These are phyloP conservation scores for Prietella phreatophila DNA, from an alignment of 2,113 vertebrate species.

Conservation along the genomic window DNA sequence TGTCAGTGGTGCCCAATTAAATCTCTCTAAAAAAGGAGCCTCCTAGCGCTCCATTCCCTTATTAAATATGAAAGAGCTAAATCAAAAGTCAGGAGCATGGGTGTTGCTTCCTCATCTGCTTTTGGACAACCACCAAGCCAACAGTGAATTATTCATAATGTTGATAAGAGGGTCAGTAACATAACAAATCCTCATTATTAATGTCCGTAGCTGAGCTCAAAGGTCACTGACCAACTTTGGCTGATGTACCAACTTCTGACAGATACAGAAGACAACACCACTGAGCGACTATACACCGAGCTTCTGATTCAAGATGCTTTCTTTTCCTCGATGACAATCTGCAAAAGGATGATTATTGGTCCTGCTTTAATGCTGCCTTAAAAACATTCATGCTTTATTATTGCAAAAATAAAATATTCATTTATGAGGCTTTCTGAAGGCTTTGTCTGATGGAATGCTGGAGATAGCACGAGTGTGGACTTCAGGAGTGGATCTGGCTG, in stretches of 20 bases:
- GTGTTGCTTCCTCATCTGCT: slow-evolving; percentile 63
- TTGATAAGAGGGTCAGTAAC: slow-evolving; percentile 73
- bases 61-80: slow-evolving; percentile 79
- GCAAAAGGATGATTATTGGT: slow-evolving; percentile 4
- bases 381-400: background rate
- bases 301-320: slow-evolving; percentile 45
- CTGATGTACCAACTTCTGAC: slow-evolving; percentile 55
- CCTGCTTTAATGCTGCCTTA: background rate
- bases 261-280: slow-evolving; percentile 57
- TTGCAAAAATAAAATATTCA: background rate
- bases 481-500: background rate
- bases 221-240: slow-evolving; percentile 68
- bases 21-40: slow-evolving; percentile 71
- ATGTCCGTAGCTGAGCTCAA: slow-evolving; percentile 68
- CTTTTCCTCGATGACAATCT: background rate
- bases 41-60: slow-evolving; percentile 69
- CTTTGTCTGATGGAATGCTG: background rate
- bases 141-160: slow-evolving; percentile 74
- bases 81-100: slow-evolving; percentile 70
- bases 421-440: background rate
- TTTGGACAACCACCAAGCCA: slow-evolving; percentile 61
- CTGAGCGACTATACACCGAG: slow-evolving; percentile 66
- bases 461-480: too few species aligned
- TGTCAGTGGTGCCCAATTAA: slow-evolving; percentile 79
- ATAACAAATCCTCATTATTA: slow-evolving; percentile 72